Base-by-base conservation (phyloP, 2,888 invertebrate genomes). In the Orthosia gothica region DNA sequence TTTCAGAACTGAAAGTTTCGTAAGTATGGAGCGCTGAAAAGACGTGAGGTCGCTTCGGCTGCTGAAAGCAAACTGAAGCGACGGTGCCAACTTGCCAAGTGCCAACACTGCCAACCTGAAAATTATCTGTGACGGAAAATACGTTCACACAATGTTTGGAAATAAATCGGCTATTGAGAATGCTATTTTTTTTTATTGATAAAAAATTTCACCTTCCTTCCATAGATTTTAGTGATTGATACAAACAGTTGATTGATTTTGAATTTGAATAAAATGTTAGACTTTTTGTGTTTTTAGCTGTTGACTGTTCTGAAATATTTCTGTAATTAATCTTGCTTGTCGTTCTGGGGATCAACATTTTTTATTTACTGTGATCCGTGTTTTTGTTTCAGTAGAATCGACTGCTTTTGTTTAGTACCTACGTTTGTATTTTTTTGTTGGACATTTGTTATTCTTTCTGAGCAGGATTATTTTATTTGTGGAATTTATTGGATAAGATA, bases 21-120 rank as follows among this genome's bases (percentile, higher is more conserved):
- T 84, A 79, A 76, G 71, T 49, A 32, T 18, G 67, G 67, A 70
- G 47, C 76, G 61, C 67, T 63, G 73, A 65, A 52, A 58, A 47
- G 75, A 88, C 92, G 92, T 91, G 87, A 75, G 76, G 18, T 76
- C 89, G 57, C 87, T 62, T 61, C 77, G 80, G 84, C 83, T 79
- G 75, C 92, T 91, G 91, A 90, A 91, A 89, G 83, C 81, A 85
- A 87, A 94, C 93, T 94, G 93, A 89, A 83, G 62, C 72, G 72
- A 58, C 61, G 71, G 76, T 26, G 4, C 26, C 4, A 3, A 26
- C 26, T n/a, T n/a, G n/a, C n/a, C n/a, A n/a, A n/a, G n/a, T n/a
- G n/a, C n/a, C n/a, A n/a, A n/a, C n/a, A n/a, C n/a, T 71, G 82
- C 88, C 79, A 86, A 62, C 67, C 86, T 89, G 90, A 89, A 90